A percentile compares a stretch with the other conserved stretches of the same genome.
Evolutionary conservation across 2,888 invertebrate species (phyloP).

Genomic region (Tigriopus californicus): DNA sequence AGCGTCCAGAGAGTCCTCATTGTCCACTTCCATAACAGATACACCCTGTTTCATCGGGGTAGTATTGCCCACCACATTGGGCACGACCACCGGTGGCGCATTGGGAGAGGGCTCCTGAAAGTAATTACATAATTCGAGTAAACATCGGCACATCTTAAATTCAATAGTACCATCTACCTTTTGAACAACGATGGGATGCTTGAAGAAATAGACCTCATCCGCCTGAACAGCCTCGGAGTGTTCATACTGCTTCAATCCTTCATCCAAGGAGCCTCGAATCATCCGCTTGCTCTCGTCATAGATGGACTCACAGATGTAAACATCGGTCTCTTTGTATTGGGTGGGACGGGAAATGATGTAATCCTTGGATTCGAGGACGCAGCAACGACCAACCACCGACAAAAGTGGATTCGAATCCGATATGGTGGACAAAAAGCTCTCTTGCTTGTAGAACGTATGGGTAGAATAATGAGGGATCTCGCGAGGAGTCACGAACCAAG

Average conservation of each 20-base stretch:
- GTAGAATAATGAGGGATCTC: slow-evolving; percentile 60
- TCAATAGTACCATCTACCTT: slow-evolving; percentile 24
- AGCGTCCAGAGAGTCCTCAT: slow-evolving; percentile 14
- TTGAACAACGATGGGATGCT: slow-evolving; percentile 29
- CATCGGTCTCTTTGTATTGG: slow-evolving; percentile 75
- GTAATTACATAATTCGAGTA: too few relatives aligned
- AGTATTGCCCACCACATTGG: too few relatives aligned
- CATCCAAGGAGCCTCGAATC: slow-evolving; percentile 40
- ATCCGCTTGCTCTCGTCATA: slow-evolving; percentile 72
- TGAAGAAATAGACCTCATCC: slow-evolving; percentile 72
- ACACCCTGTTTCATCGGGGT: not conserved
- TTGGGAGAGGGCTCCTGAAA: too few relatives aligned
- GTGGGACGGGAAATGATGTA: slow-evolving; percentile 57
- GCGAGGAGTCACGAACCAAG: slow-evolving; percentile 70
- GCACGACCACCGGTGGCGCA: too few relatives aligned
- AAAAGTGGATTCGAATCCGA: slow-evolving; percentile 79
- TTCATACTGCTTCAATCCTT: slow-evolving; percentile 51
- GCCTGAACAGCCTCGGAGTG: slow-evolving; percentile 58
- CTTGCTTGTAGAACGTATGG: slow-evolving; percentile 74
- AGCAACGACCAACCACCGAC: slow-evolving; percentile 75
- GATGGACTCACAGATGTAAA: slow-evolving; percentile 76
- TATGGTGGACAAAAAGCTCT: slow-evolving; percentile 70
- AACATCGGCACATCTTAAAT: too few relatives aligned
- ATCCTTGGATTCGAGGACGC: slow-evolving; percentile 39
- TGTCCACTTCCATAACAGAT: slow-evolving; percentile 4